Evolutionary conservation across 2,797 vertebrate species (phyloP), one percentile per base, ranked within the genome.

Genomic region (Orestias chungarensis): DNA sequence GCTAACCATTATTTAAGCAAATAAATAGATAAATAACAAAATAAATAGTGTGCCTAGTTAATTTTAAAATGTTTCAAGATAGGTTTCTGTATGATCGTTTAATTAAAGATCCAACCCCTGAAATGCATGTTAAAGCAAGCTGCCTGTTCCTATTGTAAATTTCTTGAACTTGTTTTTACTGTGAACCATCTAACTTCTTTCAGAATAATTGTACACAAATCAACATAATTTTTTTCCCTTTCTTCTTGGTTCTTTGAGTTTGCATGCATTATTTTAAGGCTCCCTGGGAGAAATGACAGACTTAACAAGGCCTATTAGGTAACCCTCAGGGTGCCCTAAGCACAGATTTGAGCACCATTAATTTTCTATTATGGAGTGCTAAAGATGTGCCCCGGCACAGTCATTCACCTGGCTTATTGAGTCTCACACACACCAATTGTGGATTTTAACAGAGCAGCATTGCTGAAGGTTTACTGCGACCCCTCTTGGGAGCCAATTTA

Each of bases 401-500:
- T 91, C 92, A 93, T 93, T 97, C 95, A 96, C 95, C 95, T 97
- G 95, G 91, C 94, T 96, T 96, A 96, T 96, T 96, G 94, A 98
- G 96, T 96, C 93, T 93, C 92, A 89, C 94, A 95, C 94, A 88
- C 90, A 93, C 87, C 95, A 96, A 95, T 96, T 96, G 95, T 94
- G 93, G 93, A 95, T 93, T 96, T 95, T 96, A 93, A 89, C 89
- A 93, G 89, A 93, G 89, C 93, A 91, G 89, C 95, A 92, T 94
- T 94, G 86, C 88, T 94, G 92, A 91, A 89, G 95, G 94, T 95
- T 96, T 95, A 96, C 94, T 93, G 93, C 86, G 93, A 92, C 93
- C 91, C 95, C 96, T 96, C 93, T 95, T 94, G 96, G 96, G 96
- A 97, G 94, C 95, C 97, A 95, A 97, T 98, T 98, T 98, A 97